These are phyloP conservation scores for Gymnoscopelus braueri DNA, from an alignment of 2,797 vertebrate species.

Conservation along the genomic window DNA sequence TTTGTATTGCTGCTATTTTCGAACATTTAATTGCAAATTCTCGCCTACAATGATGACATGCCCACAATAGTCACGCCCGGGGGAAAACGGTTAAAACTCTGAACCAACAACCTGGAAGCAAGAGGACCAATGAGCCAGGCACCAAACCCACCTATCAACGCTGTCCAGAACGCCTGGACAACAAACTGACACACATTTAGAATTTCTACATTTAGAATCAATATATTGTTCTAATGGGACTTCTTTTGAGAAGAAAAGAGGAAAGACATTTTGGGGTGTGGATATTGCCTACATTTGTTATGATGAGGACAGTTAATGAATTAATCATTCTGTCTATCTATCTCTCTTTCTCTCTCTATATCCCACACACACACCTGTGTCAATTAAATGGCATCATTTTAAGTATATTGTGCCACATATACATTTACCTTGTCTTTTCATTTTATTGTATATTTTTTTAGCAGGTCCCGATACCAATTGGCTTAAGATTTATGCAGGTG, in stretches of 20 bases:
- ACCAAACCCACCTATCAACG: constrained; percentile 19
- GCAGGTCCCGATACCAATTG: constrained; percentile 8
- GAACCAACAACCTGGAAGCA: constrained; percentile 34
- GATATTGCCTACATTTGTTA: too few relatives aligned
- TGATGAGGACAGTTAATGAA: constrained; percentile 37
- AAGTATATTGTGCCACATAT: constrained; percentile 26
- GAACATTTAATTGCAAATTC: too few relatives aligned
- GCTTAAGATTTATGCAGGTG: constrained; percentile 10
- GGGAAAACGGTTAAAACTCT: constrained; percentile 46
- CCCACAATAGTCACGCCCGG: too few relatives aligned
- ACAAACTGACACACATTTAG: background rate
- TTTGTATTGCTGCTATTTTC: too few relatives aligned
- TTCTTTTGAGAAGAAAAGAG: constrained; percentile 36
- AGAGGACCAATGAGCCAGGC: constrained; percentile 39
- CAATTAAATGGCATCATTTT: constrained; percentile 22
- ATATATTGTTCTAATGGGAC: constrained; percentile 20
- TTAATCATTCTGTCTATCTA: constrained; percentile 4
- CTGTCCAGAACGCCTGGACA: constrained; percentile 23
- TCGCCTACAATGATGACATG: too few relatives aligned
- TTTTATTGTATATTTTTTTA: constrained; percentile 7
- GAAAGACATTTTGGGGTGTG: constrained; percentile 14
- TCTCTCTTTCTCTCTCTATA: background rate
- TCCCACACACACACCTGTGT: constrained; percentile 10
- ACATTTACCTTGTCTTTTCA: background rate
- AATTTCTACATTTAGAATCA: constrained; percentile 8